Conservation (phyloP, 2,888 invertebrate genomes). For the Eupithecia centaureata region DNA sequence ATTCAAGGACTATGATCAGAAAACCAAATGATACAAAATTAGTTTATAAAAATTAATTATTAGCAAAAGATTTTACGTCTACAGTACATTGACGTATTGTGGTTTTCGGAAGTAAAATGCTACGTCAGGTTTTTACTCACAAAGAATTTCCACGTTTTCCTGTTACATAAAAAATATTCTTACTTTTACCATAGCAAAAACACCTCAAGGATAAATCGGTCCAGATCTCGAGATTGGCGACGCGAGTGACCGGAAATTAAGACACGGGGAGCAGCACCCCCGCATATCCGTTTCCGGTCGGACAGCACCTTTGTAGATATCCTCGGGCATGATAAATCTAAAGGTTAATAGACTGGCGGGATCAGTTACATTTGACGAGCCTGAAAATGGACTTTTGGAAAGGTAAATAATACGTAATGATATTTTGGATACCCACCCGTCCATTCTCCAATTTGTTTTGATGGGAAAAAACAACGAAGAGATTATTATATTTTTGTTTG, state of each 20-base stretch:
- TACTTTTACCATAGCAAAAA: conserved; percentile 32
- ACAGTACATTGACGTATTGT: background rate
- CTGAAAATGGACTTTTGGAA: background rate
- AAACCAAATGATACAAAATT: no score
- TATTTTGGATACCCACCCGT: background rate
- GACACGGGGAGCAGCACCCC: conserved; percentile 62
- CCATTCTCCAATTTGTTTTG: background rate
- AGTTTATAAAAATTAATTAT: no score
- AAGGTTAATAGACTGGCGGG: conserved; percentile 47
- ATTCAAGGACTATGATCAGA: no score
- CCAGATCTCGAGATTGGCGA: conserved; percentile 69
- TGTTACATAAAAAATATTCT: conserved; percentile 12
- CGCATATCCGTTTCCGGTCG: conserved; percentile 65
- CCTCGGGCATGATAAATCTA: conserved; percentile 58
- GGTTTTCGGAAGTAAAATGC: background rate
- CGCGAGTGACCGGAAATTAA: conserved; percentile 79
- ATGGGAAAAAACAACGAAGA: background rate
- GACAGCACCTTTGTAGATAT: conserved; percentile 74
- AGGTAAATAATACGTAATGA: background rate
- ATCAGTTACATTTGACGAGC: background rate
- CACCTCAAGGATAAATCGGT: conserved; percentile 46
- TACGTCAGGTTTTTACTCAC: background rate
- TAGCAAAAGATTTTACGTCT: background rate
- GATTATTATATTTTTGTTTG: background rate
- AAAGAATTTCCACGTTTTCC: background rate